Evolutionary conservation across 1,140 invertebrate genomes (phyloP).

Genomic region (Tyrophagus putrescentiae): DNA sequence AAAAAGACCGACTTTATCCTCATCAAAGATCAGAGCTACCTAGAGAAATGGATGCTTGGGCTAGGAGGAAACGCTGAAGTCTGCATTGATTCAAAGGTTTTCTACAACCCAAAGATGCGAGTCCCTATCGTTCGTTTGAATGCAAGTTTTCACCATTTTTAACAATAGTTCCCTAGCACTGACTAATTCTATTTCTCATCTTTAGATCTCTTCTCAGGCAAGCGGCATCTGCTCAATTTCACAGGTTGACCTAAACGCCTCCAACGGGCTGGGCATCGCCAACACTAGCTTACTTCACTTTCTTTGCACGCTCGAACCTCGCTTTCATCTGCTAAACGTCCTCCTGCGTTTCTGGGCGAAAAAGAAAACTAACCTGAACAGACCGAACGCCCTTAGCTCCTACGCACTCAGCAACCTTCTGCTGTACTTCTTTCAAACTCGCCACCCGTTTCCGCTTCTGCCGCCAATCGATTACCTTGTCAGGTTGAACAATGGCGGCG

Average conservation of each 20-base stretch:
- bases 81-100: neutral
- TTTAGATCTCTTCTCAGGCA: neutral
- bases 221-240: neutral
- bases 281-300: constrained; percentile 6
- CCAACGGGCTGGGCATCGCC: neutral
- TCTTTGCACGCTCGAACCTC: neutral
- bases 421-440: neutral
- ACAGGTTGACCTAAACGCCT: neutral
- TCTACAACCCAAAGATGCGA: constrained; percentile 8
- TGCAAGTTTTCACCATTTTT: too few species aligned
- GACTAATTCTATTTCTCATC: too few species aligned
- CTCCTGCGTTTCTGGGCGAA: neutral
- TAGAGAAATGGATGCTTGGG: neutral
- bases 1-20: neutral
- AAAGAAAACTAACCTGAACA: neutral
- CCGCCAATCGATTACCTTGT: neutral
- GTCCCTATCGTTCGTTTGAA: neutral
- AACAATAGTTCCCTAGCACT: too few species aligned
- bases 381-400: neutral
- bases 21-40: neutral
- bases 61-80: neutral
- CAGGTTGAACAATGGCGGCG: neutral
- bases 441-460: neutral
- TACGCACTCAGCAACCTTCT: neutral
- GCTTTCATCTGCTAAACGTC: neutral